Evolutionary conservation across 2,888 invertebrate genomes (phyloP).

Genomic region (Laothoe populi): DNA sequence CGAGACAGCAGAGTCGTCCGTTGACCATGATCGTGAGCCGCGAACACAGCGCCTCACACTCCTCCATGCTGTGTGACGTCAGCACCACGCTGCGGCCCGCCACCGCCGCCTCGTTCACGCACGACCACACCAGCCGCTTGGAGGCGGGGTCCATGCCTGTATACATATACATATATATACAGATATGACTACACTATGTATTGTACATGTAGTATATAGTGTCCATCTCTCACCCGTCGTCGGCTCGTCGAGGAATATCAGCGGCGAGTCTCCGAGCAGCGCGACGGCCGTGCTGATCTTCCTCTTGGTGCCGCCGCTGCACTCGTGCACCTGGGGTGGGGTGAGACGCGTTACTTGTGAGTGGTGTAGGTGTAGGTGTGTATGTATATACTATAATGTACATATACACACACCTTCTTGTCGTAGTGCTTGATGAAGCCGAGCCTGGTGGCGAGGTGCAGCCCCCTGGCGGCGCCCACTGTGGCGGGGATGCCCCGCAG

Average conservation of each 20-base stretch:
- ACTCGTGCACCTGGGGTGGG: too few species aligned
- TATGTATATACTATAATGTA: too few species aligned
- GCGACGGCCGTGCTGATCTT: constrained; percentile 91
- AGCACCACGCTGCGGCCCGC: constrained; percentile 90
- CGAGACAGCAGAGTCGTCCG: constrained; percentile 86
- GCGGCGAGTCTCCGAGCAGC: constrained; percentile 87
- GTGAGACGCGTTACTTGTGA: too few species aligned
- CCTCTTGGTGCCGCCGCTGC: constrained; percentile 90
- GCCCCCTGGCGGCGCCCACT: constrained; percentile 71
- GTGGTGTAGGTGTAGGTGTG: too few species aligned
- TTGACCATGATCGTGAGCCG: constrained; percentile 93
- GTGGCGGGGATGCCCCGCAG: constrained; percentile 85
- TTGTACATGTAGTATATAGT: background rate
- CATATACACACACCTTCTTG: too few species aligned
- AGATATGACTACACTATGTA: constrained; percentile 50
- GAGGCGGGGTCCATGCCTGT: constrained; percentile 93
- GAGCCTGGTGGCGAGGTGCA: constrained; percentile 81
- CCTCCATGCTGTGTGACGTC: constrained; percentile 95
- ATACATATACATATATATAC: constrained; percentile 84
- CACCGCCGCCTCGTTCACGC: constrained; percentile 82
- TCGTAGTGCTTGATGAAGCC: constrained; percentile 84
- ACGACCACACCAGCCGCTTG: constrained; percentile 91
- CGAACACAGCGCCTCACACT: constrained; percentile 93
- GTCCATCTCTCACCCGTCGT: constrained; percentile 81
- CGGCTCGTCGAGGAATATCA: constrained; percentile 89